Evolutionary conservation across 2,797 vertebrate species (phyloP).

Genomic region (Pantherophis alleghaniensis): DNA sequence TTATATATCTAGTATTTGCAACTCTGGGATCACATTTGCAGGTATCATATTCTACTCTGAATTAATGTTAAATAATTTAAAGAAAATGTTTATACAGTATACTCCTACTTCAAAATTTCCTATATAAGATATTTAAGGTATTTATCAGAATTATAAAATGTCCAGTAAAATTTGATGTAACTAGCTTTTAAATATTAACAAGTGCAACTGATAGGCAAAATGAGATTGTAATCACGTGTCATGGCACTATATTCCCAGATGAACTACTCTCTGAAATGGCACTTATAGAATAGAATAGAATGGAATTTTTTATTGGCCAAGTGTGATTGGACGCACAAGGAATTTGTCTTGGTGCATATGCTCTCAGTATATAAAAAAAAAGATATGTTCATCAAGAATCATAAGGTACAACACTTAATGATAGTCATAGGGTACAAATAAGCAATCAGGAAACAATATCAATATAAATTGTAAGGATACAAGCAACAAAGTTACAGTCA

Average conservation of each 20-base stretch:
- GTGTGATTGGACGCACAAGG: no score
- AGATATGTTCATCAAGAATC: no score
- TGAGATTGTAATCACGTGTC: slow-evolving; percentile 53
- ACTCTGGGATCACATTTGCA: not conserved
- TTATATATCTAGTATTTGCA: not conserved
- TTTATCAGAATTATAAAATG: not conserved
- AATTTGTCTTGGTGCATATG: no score
- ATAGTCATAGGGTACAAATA: no score
- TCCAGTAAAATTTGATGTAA: slow-evolving; percentile 52
- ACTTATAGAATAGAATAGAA: not conserved
- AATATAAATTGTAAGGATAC: no score
- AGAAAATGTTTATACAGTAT: not conserved
- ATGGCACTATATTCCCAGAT: slow-evolving; percentile 43
- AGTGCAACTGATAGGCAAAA: slow-evolving; percentile 26
- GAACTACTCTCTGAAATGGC: slow-evolving; percentile 38
- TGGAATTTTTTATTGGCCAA: no score
- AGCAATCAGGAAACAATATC: no score
- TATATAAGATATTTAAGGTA: not conserved
- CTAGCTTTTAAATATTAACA: slow-evolving; percentile 37
- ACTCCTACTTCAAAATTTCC: slow-evolving; percentile 3
- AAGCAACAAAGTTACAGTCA: no score
- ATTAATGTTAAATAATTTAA: slow-evolving; percentile 24
- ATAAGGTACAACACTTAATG: no score
- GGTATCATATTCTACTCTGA: not conserved
- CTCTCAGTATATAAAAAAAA: no score